Percentiles rank a stretch among this genome's conserved stretches.
Evolutionary conservation across 53 echinoderm and acorn worm species (phyloP).

Genomic region (Arbacia lixula): DNA sequence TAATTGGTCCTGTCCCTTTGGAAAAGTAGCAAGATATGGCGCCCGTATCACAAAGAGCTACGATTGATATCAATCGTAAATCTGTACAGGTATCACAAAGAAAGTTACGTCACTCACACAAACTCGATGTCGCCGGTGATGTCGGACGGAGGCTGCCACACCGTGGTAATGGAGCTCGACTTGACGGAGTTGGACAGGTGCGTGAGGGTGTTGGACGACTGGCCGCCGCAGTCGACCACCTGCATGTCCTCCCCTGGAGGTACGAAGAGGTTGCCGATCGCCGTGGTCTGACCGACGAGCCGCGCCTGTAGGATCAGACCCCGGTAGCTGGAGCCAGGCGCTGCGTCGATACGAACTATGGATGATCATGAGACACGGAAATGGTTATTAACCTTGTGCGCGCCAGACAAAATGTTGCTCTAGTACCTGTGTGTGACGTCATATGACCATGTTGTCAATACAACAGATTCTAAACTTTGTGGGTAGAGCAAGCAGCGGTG

Average conservation of each 20-base stretch:
- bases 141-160: constrained; percentile 53
- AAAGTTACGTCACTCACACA: constrained; percentile 56
- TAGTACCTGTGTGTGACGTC: too few relatives aligned
- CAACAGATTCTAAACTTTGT: too few relatives aligned
- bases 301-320: constrained; percentile 71
- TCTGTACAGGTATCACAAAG: too few relatives aligned
- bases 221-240: constrained; percentile 15
- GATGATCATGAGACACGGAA: too few relatives aligned
- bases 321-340: constrained; percentile 10
- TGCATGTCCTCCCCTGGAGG: constrained; percentile 13
- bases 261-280: constrained; percentile 61
- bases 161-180: constrained; percentile 32
- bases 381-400: too few relatives aligned
- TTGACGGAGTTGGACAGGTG: constrained; percentile 40
- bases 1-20: too few relatives aligned
- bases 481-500: too few relatives aligned
- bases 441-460: too few relatives aligned
- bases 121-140: constrained; percentile 65
- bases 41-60: too few relatives aligned
- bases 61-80: too few relatives aligned
- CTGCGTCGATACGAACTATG: background rate
- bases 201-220: constrained; percentile 52
- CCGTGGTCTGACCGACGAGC: constrained; percentile 17
- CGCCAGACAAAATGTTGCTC: too few relatives aligned
- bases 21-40: too few relatives aligned